phyloP scores from a whole-genome alignment of 2,888 invertebrate species.

The Pilophorus perplexus region DNA sequence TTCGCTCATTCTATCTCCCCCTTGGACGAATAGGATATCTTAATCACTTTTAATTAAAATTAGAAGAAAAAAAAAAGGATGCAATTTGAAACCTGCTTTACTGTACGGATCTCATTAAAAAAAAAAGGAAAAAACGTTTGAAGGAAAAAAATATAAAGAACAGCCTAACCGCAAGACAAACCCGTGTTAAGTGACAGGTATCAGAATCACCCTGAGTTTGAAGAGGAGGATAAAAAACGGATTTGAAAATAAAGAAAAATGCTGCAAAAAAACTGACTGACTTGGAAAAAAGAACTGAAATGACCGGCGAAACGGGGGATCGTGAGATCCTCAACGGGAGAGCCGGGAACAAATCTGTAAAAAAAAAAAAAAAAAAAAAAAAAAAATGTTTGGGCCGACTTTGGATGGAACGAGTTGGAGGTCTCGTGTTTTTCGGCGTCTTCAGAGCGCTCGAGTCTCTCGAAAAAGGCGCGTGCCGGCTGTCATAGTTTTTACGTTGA shows the following conservation, averaged over 20 bases:
- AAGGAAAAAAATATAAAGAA: slow-evolving; percentile 11
- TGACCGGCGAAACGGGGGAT: background rate
- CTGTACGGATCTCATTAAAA: no score
- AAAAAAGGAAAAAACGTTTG: no score
- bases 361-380: slow-evolving; percentile 5
- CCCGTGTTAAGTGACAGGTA: slow-evolving; percentile 34
- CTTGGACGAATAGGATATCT: background rate
- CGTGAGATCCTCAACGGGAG: background rate
- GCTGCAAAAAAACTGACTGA: background rate
- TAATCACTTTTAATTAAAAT: no score
- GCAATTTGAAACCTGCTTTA: no score
- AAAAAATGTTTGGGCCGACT: background rate
- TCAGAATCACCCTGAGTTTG: slow-evolving; percentile 8
- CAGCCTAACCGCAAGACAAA: slow-evolving; percentile 19
- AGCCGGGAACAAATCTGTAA: background rate
- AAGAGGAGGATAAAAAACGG: background rate
- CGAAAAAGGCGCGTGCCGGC: slow-evolving; percentile 25
- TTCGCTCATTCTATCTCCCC: background rate
- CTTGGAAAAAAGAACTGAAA: background rate
- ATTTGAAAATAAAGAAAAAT: slow-evolving; percentile 15
- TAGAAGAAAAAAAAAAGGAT: no score
- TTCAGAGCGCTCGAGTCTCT: no score
- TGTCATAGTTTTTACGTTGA: slow-evolving; percentile 31
- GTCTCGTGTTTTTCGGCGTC: slow-evolving; percentile 13
- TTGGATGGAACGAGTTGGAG: background rate